phyloP scores from a whole-genome alignment of 1,140 invertebrate genomes.

The Eumeta japonica region DNA sequence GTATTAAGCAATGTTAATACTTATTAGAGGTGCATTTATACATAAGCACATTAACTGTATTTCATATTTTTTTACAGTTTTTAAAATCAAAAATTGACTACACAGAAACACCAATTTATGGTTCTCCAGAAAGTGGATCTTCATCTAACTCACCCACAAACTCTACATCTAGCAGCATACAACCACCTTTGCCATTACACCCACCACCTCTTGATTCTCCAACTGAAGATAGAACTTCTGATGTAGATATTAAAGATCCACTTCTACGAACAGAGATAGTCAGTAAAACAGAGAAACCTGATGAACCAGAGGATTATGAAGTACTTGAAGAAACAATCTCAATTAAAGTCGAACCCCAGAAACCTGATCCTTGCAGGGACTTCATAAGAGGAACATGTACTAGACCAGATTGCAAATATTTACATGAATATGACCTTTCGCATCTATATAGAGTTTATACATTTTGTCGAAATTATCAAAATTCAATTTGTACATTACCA shows the following conservation, averaged over 20 bases:
- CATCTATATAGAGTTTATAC: slow-evolving; percentile 27
- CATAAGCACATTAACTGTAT: no score
- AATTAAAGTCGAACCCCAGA: slow-evolving; percentile 6
- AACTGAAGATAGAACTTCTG: slow-evolving; percentile 3
- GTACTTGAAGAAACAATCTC: no score
- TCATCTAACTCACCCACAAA: slow-evolving; percentile 9
- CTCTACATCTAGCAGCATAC: slow-evolving; percentile 13
- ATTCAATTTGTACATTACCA: slow-evolving; percentile 19
- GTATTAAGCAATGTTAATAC: no score
- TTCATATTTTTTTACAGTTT: no score
- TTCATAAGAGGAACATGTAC: slow-evolving; percentile 30
- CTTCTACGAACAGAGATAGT: not conserved
- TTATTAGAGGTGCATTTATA: no score
- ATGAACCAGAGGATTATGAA: slow-evolving; percentile 1
- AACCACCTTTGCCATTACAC: slow-evolving; percentile 4
- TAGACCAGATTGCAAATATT: slow-evolving; percentile 23
- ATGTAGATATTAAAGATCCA: slow-evolving; percentile 14
- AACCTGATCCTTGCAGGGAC: slow-evolving; percentile 21
- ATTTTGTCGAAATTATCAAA: slow-evolving; percentile 36
- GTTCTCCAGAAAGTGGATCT: slow-evolving; percentile 5
- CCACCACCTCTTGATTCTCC: slow-evolving; percentile 1
- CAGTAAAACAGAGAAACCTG: not conserved
- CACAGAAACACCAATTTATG: slow-evolving; percentile 12
- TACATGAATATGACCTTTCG: slow-evolving; percentile 23
- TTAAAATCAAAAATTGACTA: slow-evolving; percentile 28